Evolutionary conservation across 1,140 invertebrate genomes (phyloP), one percentile per base, ranked within the genome.

Genomic region (Aphelenchoides besseyi): DNA sequence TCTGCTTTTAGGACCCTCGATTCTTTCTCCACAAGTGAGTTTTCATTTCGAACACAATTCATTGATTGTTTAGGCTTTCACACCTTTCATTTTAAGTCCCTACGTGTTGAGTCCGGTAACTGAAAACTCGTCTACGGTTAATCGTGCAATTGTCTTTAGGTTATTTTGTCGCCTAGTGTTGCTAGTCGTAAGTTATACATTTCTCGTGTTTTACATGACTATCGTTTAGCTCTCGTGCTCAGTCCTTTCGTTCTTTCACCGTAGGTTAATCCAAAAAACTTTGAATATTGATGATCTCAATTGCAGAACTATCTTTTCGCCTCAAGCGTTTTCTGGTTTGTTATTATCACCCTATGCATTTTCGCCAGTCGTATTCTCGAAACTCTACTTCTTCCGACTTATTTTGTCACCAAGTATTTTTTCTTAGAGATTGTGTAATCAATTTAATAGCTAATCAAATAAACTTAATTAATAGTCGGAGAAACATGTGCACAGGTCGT

Each of bases 361-460:
- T 0, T 69, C 67, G 64, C 67, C 67, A 37, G 68, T 69, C 68
- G 68, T 69, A 2, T 71, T 69, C 30, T 29, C 23, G 12, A 23
- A 12, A 29, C 29, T 69, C 12, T 16, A 70, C 5, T 12, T 23
- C 0, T 69, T 69, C 29, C 1, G 1, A 12, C 9, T 78, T 8
- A 71, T 76, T 52, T 41, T 72, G 26, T 72, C 71, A 16, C 69
- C 69, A n/a, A 33, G 28, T 2, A 8, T 5, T 5, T 18, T 59
- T 5, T 29, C 26, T 59, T 59, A 23, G 23, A n/a, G 26, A 59
- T 59, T 5, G 5, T 28, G 5, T 59, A 59, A 5, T 59, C 18
- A 5, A 5, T 59, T 59, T 59, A 59, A 59, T 59, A 8, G 18
- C 55, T 18, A 59, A 59, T 59, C 5, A 59, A 59, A 5, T 12